Evolutionary conservation across 2,888 invertebrate species (phyloP), one percentile per base, ranked within the genome.

Genomic region (Apoderus coryli): DNA sequence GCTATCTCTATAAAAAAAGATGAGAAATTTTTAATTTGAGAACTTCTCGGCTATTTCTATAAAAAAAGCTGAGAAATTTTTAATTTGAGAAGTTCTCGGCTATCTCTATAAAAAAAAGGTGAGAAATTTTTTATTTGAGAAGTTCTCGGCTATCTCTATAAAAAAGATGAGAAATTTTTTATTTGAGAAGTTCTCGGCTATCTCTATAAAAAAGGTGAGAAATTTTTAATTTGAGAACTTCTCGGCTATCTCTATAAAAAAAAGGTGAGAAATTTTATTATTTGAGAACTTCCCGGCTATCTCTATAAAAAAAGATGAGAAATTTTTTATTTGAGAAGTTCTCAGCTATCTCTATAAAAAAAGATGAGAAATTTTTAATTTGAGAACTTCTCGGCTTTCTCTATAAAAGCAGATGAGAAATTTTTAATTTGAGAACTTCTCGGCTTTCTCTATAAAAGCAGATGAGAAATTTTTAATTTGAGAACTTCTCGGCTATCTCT

Each of bases 401-500:
- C 78, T 78, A 44, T 24, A 49, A 45, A 32, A 22, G 25, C n/a
- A 35, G 26, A 27, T 35, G n/a, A n/a, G 25, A 25, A n/a, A 19
- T 19, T 19, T 7, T 19, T n/a, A n/a, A 19, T 46, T 69, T 69
- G 25, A 65, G 44, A 37, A 56, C 52, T 51, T 73, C 74, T 33
- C 61, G 60, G 34, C 54, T 66, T 59, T 80, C 76, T 50, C 78
- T 78, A 44, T 24, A 49, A 45, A 32, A 22, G 25, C n/a, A 35
- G 26, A 27, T 35, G n/a, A n/a, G 25, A 25, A n/a, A 19, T 19
- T 19, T 7, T 19, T n/a, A n/a, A 19, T 46, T 69, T 69, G 25
- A 65, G 44, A 37, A 56, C 52, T 51, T 73, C 74, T 33, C 61
- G 60, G 34, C 54, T 66, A 59, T 80, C 76, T 50, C 78, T 78